Evolutionary conservation across 2,113 vertebrate genomes (phyloP), one percentile per base, ranked within the genome.

Genomic region (Casuarius casuarius): DNA sequence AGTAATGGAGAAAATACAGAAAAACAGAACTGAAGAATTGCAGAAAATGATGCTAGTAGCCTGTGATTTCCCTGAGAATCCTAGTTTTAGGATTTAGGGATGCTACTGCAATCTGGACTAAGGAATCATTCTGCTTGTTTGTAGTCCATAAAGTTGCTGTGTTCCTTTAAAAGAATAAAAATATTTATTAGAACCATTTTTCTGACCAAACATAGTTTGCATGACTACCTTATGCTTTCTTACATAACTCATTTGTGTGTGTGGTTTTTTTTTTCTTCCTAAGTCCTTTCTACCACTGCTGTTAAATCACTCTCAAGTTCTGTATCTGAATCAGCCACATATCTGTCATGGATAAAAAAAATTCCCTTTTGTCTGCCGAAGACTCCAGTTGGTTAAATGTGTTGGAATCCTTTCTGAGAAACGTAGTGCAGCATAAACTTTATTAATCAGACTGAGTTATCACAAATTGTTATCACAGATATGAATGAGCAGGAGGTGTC

Each of bases 401-500:
- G 10, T 11, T 74, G 81, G 25, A 67, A 73, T 84, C 15, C 12
- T 94, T 89, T 83, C 46, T 52, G 68, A 83, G 51, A 52, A n/a
- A 61, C 29, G 77, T 0, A 84, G 17, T 5, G 9, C 38, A 80
- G 59, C 54, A 77, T 56, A 90, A 91, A 91, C 51, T 89, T 95
- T 86, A 71, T 90, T 88, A 91, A 85, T 78, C 78, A 83, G 46
- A 42, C 40, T 63, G 26, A 20, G 40, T n/a, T 63, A 79, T 42
- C 74, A 87, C 61, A 70, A 88, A 90, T 86, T 92, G 20, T 40
- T 79, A 4, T 73, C 44, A 87, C 78, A 82, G 94, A 94, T 91
- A 68, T 65, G 61, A 95, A 92, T 77, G 72, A 91, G 68, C 38
- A 74, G 68, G 75, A 63, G 81, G 33, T 23, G 71, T 77, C 49